Evolutionary conservation across 2,113 vertebrate species (phyloP), one percentile per base, ranked within the genome.

Genomic region (Chrysochloris asiatica): DNA sequence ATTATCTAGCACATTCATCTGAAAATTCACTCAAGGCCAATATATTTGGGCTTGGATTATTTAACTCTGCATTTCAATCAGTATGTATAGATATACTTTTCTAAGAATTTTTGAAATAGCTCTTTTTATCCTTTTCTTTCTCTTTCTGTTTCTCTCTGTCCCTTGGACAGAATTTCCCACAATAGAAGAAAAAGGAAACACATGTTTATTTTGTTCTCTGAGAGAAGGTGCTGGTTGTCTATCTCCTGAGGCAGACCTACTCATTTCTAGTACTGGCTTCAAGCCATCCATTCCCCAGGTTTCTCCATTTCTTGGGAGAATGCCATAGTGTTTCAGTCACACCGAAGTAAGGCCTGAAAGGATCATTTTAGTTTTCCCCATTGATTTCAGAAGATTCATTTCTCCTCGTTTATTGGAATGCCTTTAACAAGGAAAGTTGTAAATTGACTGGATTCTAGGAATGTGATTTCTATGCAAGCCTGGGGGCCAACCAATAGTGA

Each of bases 51-150:
- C 19, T 59, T 30, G 1, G 41, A n/a, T 67, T 85, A 89, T 84
- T 87, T 71, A 87, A 30, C 14, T 94, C 28, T 65, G 6, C 45
- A 9, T 89, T 89, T 85, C 79, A 67, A 69, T 94, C 41, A 22
- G 13, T 3, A 9, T 65, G 7, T 78, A 43, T 3, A 75, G 67
- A 73, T 75, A 54, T 8, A 56, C 21, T 56, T 94, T 95, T 96
- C 92, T 79, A 92, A 93, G 94, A 43, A 93, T 95, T 94, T 94
- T 28, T 71, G 72, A 92, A 94, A 56, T 73, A 86, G 22, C 38
- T 63, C 2, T 65, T 71, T 93, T 61, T 61, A 56, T 61, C 10
- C 43, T 91, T 89, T 87, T 45, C 47, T 87, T 85, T 65, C 59
- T 76, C 75, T 69, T 90, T 77, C 22, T 81, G 22, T 54, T 89